Evolutionary conservation across 2,113 vertebrate genomes (phyloP), one percentile per base, ranked within the genome.

Genomic region (Salvator merianae): DNA sequence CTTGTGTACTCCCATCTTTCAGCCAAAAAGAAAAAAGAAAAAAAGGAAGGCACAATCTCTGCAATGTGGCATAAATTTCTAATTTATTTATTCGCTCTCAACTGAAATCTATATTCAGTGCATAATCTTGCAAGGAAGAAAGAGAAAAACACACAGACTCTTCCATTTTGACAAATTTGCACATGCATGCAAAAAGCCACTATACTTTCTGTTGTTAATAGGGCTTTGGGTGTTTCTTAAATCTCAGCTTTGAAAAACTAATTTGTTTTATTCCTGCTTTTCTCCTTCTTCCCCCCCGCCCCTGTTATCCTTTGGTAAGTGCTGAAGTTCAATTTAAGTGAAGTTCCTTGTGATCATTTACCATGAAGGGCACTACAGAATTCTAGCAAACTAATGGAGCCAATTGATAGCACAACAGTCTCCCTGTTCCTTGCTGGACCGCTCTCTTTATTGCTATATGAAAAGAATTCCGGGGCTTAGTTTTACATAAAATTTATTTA

Each of bases 261-360:
- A 94, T 89, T 94, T 94, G 81, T 89, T 96, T 96, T 91, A 93
- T 93, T 92, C 81, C 78, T 92, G 28, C 53, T 86, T 94, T 86
- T 87, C 91, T 36, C 62, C 53, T 55, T 28, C 24, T 63, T 30
- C 30, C 55, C 32, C 93, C n/a, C n/a, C n/a, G n/a, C n/a, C n/a
- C 94, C 93, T 94, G 89, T 90, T 89, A 87, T 82, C 81, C 7
- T 93, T 88, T 90, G 85, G 83, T 87, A 92, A 94, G 55, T 0
- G 0, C 86, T 83, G 87, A 18, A 90, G 86, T 86, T 93, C 87
- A 87, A 81, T 93, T 90, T 86, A 84, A 92, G 36, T 91, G 88
- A 93, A 93, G 82, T 82, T 92, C 47, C 81, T 92, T 88, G 81
- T 89, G 86, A 93, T 93, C 88, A 82, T 86, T 66, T 68, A 81